Evolutionary conservation across 2,113 vertebrate genomes (phyloP), one percentile per base, ranked within the genome.

Genomic region (Oophaga pumilio): DNA sequence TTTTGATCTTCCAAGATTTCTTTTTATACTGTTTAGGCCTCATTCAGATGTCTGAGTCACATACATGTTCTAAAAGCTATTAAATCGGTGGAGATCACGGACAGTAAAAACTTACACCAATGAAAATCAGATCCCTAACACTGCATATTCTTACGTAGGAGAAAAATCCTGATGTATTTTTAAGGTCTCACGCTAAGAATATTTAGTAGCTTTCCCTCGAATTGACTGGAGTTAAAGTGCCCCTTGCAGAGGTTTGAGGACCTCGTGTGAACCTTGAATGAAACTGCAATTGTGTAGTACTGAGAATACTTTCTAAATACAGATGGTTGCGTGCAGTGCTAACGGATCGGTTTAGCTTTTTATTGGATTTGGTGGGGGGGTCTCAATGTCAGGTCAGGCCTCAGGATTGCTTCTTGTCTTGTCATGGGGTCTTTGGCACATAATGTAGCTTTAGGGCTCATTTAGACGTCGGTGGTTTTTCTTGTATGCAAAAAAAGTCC

Each of bases 321-420:
- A 52, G 60, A 6, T 66, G 24, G 28, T 50, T 24, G 33, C 49
- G 60, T 82, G 64, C 64, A 24, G 60, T 82, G 64, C 64, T 24
- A 50, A 50, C 57, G 77, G 84, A 85, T 76, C 84, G 64, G 26
- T 78, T 78, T 64, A 85, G 57, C 84, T 76, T 24, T 78, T 78
- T 52, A 86, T 86, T 78, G 85, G 85, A 86, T 86, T 78, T 66
- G 33, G 33, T 43, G 33, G 20, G 74, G 80, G 69, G 85, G 60
- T 17, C 69, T 76, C 33, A 8, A 49, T 20, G 59, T 26, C n/a
- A 86, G 85, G 57, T 85, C 57, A 85, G 71, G 33, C 57, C 33
- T 64, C n/a, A 2, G 73, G 85, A 85, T 85, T 85, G 77, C n/a
- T 43, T 7, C 26, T 8, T 28, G 49, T 17, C 24, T n/a, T 15